Evolutionary conservation across 2,888 invertebrate genomes (phyloP), one percentile per base, ranked within the genome.

Genomic region (Tiphia femorata): DNA sequence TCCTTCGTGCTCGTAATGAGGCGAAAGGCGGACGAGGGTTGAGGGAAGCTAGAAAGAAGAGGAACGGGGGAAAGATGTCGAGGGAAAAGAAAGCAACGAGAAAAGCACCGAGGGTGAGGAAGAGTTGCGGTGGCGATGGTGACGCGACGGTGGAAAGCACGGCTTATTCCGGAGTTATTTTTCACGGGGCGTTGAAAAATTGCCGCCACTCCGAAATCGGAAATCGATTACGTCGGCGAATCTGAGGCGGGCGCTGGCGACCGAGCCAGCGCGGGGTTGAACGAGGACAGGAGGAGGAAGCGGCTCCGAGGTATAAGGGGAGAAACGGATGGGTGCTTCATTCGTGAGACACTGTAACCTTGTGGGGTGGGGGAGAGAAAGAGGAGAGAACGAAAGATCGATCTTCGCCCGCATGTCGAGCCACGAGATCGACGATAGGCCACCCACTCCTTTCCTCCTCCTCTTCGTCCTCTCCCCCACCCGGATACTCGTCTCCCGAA

Each of bases 131-230:
- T 23, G 16, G 16, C 37, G 8, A 17, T 4, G 30, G 37, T 38
- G 12, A 12, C 10, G 41, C 30, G 41, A 20, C 42, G 51, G 40
- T 49, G 38, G 40, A 49, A 62, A 58, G 54, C 54, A 44, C 57
- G 61, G 73, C 74, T 80, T 77, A 75, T 78, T 75, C 72, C 64
- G 48, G 68, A 76, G 74, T 78, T 77, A 79, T 80, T 80, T 79
- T 78, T 78, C 77, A 73, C 66, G 56, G 64, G 56, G 63, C 66
- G 72, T 70, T 77, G 80, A 80, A 72, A 78, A 79, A 79, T 80
- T 73, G 71, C 72, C 68, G 67, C 69, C 73, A 72, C 75, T 76
- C 62, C 56, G 73, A 75, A 78, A 80, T 80, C 76, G 78, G 71
- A 80, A 79, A 80, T 80, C 79, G 78, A 79, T 80, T 80, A 77